Percentiles rank a stretch among this genome's conserved stretches.
Conservation (phyloP, 2,797 vertebrate species). For the Muscicapa striata region DNA sequence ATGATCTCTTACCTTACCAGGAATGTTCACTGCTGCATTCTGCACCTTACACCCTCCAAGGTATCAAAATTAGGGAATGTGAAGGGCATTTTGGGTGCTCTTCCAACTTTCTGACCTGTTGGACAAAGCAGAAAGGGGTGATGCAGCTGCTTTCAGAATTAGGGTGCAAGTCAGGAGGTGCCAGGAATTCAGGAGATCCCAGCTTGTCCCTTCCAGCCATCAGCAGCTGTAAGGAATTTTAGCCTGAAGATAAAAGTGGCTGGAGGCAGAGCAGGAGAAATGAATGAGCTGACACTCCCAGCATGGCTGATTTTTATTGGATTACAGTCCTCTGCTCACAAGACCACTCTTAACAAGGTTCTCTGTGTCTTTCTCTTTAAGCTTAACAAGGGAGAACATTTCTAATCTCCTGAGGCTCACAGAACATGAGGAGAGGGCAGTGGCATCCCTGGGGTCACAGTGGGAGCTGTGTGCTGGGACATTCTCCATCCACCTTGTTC, state of each 20-base stretch:
- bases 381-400: background rate
- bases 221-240: background rate
- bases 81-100: background rate
- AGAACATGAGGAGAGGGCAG: background rate
- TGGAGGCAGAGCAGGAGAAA: background rate
- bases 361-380: background rate
- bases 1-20: background rate
- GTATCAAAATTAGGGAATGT: background rate
- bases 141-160: background rate
- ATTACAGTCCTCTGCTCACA: background rate
- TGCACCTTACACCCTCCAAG: background rate
- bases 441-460: background rate
- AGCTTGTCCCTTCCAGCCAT: background rate
- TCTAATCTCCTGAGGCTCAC: background rate
- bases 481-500: background rate
- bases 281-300: background rate
- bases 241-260: background rate
- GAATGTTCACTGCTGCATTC: background rate
- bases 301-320: constrained; percentile 19
- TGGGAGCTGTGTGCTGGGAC: background rate
- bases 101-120: background rate
- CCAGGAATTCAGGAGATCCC: background rate
- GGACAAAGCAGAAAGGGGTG: background rate
- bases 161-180: background rate
- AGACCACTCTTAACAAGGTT: constrained; percentile 9